Conservation (phyloP, 1,140 invertebrate species). For the Camponotus pennsylvanicus region DNA sequence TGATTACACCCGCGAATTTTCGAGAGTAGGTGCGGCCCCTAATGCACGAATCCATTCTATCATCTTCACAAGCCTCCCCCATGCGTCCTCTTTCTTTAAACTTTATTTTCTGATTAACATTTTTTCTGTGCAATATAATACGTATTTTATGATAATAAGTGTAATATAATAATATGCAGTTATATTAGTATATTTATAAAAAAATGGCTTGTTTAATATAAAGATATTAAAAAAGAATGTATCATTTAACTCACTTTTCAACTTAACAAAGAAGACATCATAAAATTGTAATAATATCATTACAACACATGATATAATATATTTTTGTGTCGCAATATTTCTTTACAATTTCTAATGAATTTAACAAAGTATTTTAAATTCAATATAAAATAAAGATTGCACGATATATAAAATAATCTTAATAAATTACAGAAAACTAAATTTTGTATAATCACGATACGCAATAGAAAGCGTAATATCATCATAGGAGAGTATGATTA, state of each 20-base stretch:
- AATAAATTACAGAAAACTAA: background rate
- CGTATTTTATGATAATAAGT: conserved; percentile 12
- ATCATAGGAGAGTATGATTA: conserved; percentile 7
- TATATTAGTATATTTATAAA: conserved; percentile 6
- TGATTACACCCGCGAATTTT: conserved; percentile 82
- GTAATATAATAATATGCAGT: conserved; percentile 19
- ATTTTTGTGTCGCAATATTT: background rate
- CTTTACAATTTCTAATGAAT: background rate
- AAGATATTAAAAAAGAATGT: background rate
- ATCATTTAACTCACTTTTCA: background rate
- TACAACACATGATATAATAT: background rate
- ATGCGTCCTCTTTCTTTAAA: conserved; percentile 22
- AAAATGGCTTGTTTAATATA: conserved; percentile 22
- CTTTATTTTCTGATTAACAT: conserved; percentile 45
- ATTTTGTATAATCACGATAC: background rate
- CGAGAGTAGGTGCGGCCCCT: conserved; percentile 51
- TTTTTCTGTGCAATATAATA: conserved; percentile 36
- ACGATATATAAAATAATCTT: background rate
- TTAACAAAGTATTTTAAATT: background rate
- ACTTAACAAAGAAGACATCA: background rate
- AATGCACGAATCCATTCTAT: conserved; percentile 47
- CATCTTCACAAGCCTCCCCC: conserved; percentile 20
- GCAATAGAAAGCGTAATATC: background rate
- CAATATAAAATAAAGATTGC: background rate
- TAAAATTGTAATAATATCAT: conserved; percentile 31